Percentiles rank a stretch among this genome's conserved stretches.
These are phyloP conservation scores for Urosaurus nigricauda DNA, from an alignment of 2,797 vertebrate species.

Conservation along the genomic window DNA sequence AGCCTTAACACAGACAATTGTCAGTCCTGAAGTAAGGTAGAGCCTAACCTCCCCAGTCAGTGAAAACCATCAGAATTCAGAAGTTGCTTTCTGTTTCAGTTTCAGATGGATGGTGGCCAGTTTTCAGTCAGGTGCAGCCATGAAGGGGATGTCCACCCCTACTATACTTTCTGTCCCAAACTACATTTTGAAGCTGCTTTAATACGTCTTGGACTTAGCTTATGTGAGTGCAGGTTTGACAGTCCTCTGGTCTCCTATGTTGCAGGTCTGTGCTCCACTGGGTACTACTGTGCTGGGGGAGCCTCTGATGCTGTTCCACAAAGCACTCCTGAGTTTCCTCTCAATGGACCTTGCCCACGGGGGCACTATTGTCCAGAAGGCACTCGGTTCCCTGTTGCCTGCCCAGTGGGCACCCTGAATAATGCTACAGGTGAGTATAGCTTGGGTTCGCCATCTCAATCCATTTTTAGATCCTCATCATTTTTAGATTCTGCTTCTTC, in stretches of 20 bases:
- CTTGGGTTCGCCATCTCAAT: neutral
- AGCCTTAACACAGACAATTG: too few relatives aligned
- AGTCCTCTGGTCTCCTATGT: neutral
- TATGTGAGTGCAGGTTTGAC: too few relatives aligned
- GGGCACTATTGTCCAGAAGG: constrained; percentile 90
- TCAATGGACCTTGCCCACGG: constrained; percentile 87
- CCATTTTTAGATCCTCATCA: too few relatives aligned
- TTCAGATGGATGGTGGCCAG: too few relatives aligned
- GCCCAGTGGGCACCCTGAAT: constrained; percentile 87
- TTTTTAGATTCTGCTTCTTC: neutral
- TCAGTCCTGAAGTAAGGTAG: too few relatives aligned
- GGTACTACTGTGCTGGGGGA: constrained; percentile 89
- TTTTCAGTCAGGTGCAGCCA: too few relatives aligned
- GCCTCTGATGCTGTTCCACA: constrained; percentile 81
- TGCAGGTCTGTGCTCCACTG: constrained; percentile 86
- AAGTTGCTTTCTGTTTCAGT: too few relatives aligned
- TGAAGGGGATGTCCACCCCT: too few relatives aligned
- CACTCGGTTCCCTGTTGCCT: constrained; percentile 82
- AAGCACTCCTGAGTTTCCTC: constrained; percentile 69
- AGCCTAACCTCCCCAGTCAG: too few relatives aligned
- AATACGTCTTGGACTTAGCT: neutral
- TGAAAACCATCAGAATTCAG: too few relatives aligned
- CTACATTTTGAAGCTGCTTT: neutral
- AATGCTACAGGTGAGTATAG: constrained; percentile 82
- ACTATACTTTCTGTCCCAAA: too few relatives aligned